Evolutionary conservation across 2,888 invertebrate species (phyloP), one percentile per base, ranked within the genome.

Genomic region (Stegana nigrithorax): DNA sequence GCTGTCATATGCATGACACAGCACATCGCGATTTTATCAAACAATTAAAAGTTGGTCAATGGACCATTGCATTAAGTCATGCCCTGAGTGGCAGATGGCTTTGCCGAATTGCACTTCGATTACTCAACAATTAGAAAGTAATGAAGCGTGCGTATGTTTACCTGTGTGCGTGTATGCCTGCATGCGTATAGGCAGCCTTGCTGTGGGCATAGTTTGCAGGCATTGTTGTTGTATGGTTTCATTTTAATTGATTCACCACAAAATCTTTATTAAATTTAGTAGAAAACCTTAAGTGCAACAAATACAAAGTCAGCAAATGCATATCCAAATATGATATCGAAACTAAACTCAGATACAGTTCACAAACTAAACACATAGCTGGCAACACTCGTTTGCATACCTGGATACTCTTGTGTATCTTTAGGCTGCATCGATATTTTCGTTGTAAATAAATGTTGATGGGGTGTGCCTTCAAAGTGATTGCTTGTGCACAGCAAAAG

Each of bases 181-280:
- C 36, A 36, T 36, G 10, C 36, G n/a, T 36, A n/a, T n/a, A n/a
- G n/a, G 36, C 36, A 36, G 14, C n/a, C n/a, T 44, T 12, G 8
- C 44, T 14, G 26, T 51, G 29, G 29, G 17, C 17, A 39, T 51
- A n/a, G 51, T 51, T 51, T 5, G 26, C 14, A 8, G 26, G 1
- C 14, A 1, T 36, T 55, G 53, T 53, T 53, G 4, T 55, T 55
- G 21, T 55, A 36, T 36, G 5, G 36, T 29, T 36, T 32, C 21
- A 32, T 32, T 55, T 55, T 55, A 55, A 55, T 55, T 55, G 53
- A 55, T 55, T 55, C 21, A 21, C 53, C 53, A 23, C 55, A n/a
- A 60, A 58, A 45, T 58, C 45, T 58, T 53, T 60, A 64, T 64
- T 58, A 69, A 64, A 64, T 69, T 69, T 67, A 44, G 59, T 51